phyloP scores from a whole-genome alignment of 2,888 invertebrate genomes.

The Nemurella pictetii region DNA sequence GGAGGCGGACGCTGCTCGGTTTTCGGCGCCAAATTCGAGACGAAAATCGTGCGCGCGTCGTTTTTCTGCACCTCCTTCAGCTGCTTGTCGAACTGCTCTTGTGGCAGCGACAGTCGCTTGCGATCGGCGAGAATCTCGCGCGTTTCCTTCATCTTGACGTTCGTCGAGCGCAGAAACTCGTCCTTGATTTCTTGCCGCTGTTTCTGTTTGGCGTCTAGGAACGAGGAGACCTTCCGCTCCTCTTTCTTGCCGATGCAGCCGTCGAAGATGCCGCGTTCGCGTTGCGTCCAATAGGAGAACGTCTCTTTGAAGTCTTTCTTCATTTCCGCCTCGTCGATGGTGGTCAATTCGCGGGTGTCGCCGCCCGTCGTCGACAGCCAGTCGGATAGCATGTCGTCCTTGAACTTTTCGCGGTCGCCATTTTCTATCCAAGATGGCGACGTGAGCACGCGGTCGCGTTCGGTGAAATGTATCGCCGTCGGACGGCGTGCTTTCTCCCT shows the following conservation, averaged over 20 bases:
- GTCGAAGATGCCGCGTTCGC: neutral
- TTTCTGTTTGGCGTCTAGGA: neutral
- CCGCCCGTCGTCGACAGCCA: slow-evolving; percentile 50
- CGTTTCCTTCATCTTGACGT: neutral
- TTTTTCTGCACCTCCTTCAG: neutral
- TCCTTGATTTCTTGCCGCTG: slow-evolving; percentile 19
- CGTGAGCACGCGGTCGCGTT: neutral
- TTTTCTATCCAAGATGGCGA: slow-evolving; percentile 22
- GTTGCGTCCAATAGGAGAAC: slow-evolving; percentile 17
- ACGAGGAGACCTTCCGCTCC: neutral
- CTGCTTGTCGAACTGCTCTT: slow-evolving; percentile 24
- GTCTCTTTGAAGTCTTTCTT: slow-evolving; percentile 28
- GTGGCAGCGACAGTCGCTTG: slow-evolving; percentile 24
- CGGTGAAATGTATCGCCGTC: neutral
- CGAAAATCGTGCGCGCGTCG: neutral
- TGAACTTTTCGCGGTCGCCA: slow-evolving; percentile 42
- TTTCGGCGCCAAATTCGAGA: neutral
- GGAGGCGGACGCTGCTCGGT: neutral
- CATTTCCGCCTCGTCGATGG: neutral
- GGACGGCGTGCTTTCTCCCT: no score
- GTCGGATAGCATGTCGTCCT: slow-evolving; percentile 54
- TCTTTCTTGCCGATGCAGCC: neutral
- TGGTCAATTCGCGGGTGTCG: neutral
- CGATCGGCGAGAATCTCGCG: neutral
- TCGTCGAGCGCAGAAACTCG: neutral